These are phyloP conservation scores for Forficula auricularia DNA, from an alignment of 1,140 invertebrate genomes.

Conservation along the genomic window DNA sequence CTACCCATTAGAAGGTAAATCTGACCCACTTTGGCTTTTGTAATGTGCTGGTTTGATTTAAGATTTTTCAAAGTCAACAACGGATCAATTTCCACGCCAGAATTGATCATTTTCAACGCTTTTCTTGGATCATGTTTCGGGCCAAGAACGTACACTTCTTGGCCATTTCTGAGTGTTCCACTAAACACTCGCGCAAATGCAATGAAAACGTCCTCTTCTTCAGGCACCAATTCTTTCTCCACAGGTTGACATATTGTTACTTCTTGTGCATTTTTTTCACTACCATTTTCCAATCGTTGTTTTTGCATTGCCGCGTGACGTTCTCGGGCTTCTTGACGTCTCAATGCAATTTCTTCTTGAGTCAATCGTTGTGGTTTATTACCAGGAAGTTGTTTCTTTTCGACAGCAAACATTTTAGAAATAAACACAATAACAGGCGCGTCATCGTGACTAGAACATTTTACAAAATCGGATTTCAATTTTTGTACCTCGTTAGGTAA, in stretches of 20 bases:
- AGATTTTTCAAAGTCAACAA: slow-evolving; percentile 45
- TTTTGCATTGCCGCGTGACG: slow-evolving; percentile 22
- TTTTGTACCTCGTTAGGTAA: slow-evolving; percentile 49
- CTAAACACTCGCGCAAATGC: slow-evolving; percentile 90
- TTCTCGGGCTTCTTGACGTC: slow-evolving; percentile 49
- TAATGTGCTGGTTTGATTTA: slow-evolving; percentile 41
- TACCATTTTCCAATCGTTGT: too few species aligned
- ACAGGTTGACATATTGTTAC: too few species aligned
- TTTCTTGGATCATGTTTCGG: slow-evolving; percentile 70
- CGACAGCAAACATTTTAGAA: slow-evolving; percentile 81
- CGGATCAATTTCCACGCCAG: slow-evolving; percentile 30
- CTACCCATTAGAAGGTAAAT: slow-evolving; percentile 88
- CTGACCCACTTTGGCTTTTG: slow-evolving; percentile 40
- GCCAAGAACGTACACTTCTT: slow-evolving; percentile 64
- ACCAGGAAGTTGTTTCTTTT: slow-evolving; percentile 47
- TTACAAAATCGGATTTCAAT: slow-evolving; percentile 57
- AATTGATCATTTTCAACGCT: slow-evolving; percentile 30
- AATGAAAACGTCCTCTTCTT: slow-evolving; percentile 51
- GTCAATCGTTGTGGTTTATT: slow-evolving; percentile 56
- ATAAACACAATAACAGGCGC: slow-evolving; percentile 75
- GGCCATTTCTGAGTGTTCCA: slow-evolving; percentile 62
- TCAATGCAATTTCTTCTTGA: slow-evolving; percentile 48
- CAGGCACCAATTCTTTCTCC: too few species aligned
- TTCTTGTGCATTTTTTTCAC: too few species aligned
- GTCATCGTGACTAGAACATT: slow-evolving; percentile 44